These are phyloP conservation scores for Hirudo medicinalis DNA, from an alignment of 1,140 invertebrate genomes.

Conservation along the genomic window DNA sequence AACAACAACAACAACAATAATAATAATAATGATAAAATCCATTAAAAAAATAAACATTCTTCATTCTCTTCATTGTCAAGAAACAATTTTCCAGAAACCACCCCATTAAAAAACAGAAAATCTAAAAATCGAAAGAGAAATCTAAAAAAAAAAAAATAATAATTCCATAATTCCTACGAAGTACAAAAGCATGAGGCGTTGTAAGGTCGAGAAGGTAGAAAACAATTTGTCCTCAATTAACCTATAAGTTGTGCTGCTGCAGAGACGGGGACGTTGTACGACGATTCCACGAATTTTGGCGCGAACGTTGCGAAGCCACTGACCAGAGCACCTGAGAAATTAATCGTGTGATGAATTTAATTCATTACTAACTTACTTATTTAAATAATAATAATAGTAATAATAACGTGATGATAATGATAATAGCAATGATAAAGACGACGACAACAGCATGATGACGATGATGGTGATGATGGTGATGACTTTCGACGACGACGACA, in stretches of 20 bases:
- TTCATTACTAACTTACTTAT: background rate
- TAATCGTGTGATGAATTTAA: background rate
- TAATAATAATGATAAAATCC: too few species aligned
- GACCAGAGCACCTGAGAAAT: conserved; percentile 48
- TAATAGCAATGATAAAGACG: background rate
- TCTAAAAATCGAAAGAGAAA: background rate
- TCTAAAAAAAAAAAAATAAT: too few species aligned
- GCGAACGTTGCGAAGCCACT: conserved; percentile 67
- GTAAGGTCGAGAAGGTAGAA: background rate
- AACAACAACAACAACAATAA: too few species aligned
- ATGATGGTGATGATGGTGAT: too few species aligned
- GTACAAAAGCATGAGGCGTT: background rate
- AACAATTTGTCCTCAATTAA: conserved; percentile 34
- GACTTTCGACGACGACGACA: too few species aligned
- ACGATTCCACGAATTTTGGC: conserved; percentile 67
- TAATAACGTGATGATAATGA: background rate
- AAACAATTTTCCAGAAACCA: background rate
- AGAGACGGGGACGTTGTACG: conserved; percentile 61
- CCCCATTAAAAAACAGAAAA: background rate
- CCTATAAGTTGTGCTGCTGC: conserved; percentile 61
- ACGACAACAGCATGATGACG: too few species aligned
- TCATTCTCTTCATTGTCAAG: too few species aligned
- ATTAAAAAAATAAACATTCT: background rate
- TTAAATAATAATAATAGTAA: too few species aligned
- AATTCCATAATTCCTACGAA: too few species aligned